These are phyloP conservation scores for Glaucidium brasilianum DNA, from an alignment of 2,113 vertebrate genomes.

Conservation along the genomic window DNA sequence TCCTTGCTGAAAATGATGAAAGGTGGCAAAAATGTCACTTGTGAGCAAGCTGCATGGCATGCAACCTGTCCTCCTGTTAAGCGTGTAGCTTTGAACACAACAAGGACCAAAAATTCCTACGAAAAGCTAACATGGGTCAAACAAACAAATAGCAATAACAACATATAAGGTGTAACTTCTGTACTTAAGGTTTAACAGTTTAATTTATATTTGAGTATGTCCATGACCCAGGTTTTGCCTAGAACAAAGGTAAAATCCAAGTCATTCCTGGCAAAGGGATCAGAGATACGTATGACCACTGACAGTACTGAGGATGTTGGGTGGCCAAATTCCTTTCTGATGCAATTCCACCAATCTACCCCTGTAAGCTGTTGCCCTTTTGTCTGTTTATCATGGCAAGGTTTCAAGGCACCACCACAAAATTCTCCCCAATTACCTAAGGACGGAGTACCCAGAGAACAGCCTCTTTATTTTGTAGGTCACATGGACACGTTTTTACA, in stretches of 20 bases:
- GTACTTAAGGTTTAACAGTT: background rate
- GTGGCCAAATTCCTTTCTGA: background rate
- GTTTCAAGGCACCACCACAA: background rate
- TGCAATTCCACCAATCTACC: background rate
- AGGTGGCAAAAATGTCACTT: background rate
- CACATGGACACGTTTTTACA: background rate
- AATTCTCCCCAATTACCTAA: background rate
- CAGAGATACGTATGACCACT: fast-evolving
- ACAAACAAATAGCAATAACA: background rate
- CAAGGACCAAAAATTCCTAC: background rate
- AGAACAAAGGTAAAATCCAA: background rate
- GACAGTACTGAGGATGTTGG: background rate
- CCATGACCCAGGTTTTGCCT: background rate
- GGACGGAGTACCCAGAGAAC: background rate
- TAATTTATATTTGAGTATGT: background rate
- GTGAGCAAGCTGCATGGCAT: background rate
- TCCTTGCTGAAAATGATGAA: background rate
- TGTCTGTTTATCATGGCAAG: background rate
- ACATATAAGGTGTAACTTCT: background rate
- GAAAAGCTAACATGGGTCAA: background rate
- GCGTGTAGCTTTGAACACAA: background rate
- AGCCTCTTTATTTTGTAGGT: background rate
- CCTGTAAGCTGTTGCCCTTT: background rate
- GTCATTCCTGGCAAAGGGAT: background rate
- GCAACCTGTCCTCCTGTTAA: background rate